A percentile compares a stretch with the other conserved stretches of the same genome.
Conservation (phyloP, 2,797 vertebrate genomes). For the Micropoecilia bifurca region DNA sequence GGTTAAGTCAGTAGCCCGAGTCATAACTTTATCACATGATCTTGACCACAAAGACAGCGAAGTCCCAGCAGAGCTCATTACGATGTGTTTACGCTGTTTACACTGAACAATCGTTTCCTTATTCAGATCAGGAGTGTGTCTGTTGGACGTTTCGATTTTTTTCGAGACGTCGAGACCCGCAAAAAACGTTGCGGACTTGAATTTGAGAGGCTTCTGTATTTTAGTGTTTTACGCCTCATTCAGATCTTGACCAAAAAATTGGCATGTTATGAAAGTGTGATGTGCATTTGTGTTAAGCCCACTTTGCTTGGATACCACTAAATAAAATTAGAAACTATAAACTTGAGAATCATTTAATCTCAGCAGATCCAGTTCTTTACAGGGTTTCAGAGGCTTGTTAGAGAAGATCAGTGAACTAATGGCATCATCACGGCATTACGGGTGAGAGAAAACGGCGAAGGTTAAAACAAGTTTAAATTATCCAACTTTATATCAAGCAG, state of each 20-base stretch:
- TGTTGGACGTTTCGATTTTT: slow-evolving; percentile 2
- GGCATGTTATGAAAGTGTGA: background rate
- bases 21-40: slow-evolving; percentile 70
- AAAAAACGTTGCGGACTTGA: background rate
- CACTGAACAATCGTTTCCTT: slow-evolving; percentile 61
- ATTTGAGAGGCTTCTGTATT: background rate
- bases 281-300: background rate
- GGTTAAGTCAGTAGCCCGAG: slow-evolving; percentile 68
- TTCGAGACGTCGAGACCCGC: background rate
- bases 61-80: slow-evolving; percentile 57
- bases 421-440: background rate
- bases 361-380: background rate
- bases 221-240: background rate
- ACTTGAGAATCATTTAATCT: background rate
- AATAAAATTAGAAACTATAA: background rate
- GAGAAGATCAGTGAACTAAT: background rate
- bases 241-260: background rate
- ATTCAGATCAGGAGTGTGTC: slow-evolving; percentile 21
- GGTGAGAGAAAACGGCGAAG: background rate
- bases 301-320: background rate
- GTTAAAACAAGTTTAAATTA: background rate
- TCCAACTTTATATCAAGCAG: background rate
- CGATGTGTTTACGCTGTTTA: slow-evolving; percentile 46
- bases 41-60: slow-evolving; percentile 54
- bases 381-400: background rate